Base-by-base conservation (phyloP, 2,113 vertebrate species). In the Cygnus atratus region DNA sequence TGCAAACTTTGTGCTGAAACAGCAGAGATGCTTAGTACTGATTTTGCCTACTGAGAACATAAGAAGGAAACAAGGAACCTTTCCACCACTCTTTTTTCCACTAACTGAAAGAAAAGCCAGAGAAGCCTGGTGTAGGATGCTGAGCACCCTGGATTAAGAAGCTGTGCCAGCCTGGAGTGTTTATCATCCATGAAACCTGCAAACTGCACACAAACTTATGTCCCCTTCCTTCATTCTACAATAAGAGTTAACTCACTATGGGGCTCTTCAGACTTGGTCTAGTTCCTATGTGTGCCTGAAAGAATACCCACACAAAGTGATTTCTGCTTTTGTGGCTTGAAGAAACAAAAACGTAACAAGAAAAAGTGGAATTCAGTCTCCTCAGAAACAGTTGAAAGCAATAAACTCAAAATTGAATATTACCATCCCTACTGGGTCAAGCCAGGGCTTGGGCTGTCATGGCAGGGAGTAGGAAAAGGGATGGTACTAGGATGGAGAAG, bases 31-130 rank as follows among this genome's bases (percentile, higher is more conserved):
- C 1, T 59, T 52, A 3, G 10, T 21, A 12, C 22, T 90, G 41
- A 6, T 22, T 55, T 28, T 48, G 8, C 19, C 10, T 37, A 17
- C 16, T 35, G 75, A 86, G 59, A 52, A 59, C 0, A 0, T 26
- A 35, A 86, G 39, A 71, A 11, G 28, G 37, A 84, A 72, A 26
- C 22, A 59, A 76, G 50, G 39, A 92, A 1, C 13, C 3, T 80
- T 76, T 85, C 33, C 19, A 44, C 6, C 11, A 13, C 21, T 55
- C 22, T 13, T 52, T 61, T 67, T 59, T 35, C 41, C 77, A 14
- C 20, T 50, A 43, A 25, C 28, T 84, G 63, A 83, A 15, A 35
- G 16, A 33, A 79, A 84, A 74, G 3, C 7, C 59, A 58, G 43
- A 76, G 90, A 52, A 43, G 37, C 9, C 29, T 44, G 6, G 11